These are phyloP conservation scores for Heliconius cydno DNA, from an alignment of 2,888 invertebrate genomes.

Conservation along the genomic window DNA sequence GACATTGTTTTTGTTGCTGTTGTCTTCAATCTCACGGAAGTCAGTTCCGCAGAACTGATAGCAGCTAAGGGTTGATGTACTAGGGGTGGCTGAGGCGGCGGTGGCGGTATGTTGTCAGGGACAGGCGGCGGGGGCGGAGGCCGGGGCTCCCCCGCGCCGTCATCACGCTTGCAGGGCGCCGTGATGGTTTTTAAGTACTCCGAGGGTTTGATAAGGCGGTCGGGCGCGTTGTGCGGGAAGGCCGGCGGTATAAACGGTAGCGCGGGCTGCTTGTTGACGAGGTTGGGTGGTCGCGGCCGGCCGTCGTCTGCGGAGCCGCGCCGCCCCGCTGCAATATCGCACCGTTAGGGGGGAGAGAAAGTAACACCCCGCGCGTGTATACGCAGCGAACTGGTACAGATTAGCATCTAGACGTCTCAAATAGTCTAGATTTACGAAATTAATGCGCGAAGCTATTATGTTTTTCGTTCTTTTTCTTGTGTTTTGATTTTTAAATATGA, in stretches of 20 bases:
- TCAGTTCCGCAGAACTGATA: conserved; percentile 93
- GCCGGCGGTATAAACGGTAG: conserved; percentile 96
- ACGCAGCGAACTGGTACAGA: conserved; percentile 40
- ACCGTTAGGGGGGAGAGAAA: conserved; percentile 71
- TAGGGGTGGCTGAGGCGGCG: conserved; percentile 66
- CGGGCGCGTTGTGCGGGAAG: conserved; percentile 91
- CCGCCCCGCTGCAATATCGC: conserved; percentile 73
- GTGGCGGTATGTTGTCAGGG: conserved; percentile 65
- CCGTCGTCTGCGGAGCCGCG: conserved; percentile 81
- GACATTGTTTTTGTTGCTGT: conserved; percentile 91
- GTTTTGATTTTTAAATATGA: no score
- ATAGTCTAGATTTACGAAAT: conserved; percentile 38
- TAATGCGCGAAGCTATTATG: conserved; percentile 27
- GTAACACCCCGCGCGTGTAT: conserved; percentile 62
- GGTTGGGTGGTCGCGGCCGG: conserved; percentile 83
- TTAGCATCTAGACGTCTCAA: conserved; percentile 39
- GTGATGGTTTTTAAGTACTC: conserved; percentile 95
- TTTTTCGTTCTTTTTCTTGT: background rate
- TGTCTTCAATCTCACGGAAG: conserved; percentile 91
- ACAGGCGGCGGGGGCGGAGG: conserved; percentile 83
- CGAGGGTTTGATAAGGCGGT: conserved; percentile 95
- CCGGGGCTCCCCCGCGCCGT: conserved; percentile 84
- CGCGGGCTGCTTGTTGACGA: conserved; percentile 93
- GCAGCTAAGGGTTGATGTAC: conserved; percentile 90
- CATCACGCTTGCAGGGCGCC: conserved; percentile 82